Evolutionary conservation across 2,888 invertebrate species (phyloP), one percentile per base, ranked within the genome.

Genomic region (Lithosia quadra): DNA sequence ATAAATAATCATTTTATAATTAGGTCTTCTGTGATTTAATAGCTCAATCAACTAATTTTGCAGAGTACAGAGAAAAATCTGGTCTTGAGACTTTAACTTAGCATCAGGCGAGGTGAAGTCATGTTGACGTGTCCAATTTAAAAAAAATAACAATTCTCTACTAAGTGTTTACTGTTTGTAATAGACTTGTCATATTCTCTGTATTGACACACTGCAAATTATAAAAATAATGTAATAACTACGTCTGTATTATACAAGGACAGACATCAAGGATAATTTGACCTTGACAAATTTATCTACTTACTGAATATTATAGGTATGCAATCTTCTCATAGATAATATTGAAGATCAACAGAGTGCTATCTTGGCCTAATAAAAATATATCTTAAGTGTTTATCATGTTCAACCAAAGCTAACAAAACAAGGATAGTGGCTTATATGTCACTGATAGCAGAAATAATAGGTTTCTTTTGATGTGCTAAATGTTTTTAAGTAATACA

Each of bases 371-470:
- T 49, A 56, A 56, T 56, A 56, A 56, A 56, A 56, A 56, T 49
- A 24, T 56, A 56, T 56, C 22, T 22, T 15, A 56, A 55, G 22
- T 0, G 60, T 36, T 36, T 60, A 60, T 60, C 59, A 36, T 21
- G 21, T 39, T 36, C 60, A 60, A 60, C 21, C 60, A 60, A 34
- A 60, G 60, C 22, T 36, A 39, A 60, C n/a, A 21, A 22, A 60
- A 60, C 34, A 36, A 15, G 43, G 43, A 43, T 43, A 43, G 43
- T 22, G 53, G 36, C 21, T 39, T 21, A 34, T 60, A 22, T 36
- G n/a, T 60, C 8, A 60, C 36, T 60, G 36, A 60, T 59, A 59
- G 59, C 21, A 36, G n/a, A 36, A 33, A 33, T 58, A 22, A 10
- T 22, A 60, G 21, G 13, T 55, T 55, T 55, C 43, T 43, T 39